A percentile compares a stretch with the other conserved stretches of the same genome.
Evolutionary conservation across 53 echinoderm and acorn worm genomes (phyloP).

Genomic region (Temnopleurus reevesii): DNA sequence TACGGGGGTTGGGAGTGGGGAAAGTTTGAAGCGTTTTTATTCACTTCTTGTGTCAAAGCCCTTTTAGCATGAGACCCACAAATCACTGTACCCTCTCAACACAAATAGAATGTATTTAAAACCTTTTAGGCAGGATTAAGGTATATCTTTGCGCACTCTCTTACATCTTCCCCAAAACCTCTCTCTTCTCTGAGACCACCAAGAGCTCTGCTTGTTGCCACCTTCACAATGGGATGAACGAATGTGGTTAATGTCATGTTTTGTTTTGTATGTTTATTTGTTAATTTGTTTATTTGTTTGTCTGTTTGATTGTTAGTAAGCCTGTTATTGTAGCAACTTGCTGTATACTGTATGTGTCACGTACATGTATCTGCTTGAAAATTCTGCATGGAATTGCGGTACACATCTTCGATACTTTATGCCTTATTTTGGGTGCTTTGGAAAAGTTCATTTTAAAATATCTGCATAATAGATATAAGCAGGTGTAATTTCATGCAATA

Average conservation of each 20-base stretch:
- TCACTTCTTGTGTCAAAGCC: too few species aligned
- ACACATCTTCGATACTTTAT: too few species aligned
- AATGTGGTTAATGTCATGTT: background rate
- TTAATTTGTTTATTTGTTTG: background rate
- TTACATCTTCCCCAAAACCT: background rate
- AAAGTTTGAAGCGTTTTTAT: too few species aligned
- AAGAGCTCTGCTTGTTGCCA: background rate
- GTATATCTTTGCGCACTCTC: background rate
- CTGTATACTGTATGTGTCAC: background rate
- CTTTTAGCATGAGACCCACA: too few species aligned
- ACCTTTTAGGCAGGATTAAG: background rate
- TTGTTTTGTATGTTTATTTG: conserved; percentile 6
- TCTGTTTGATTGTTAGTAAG: background rate
- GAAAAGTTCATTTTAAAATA: too few species aligned
- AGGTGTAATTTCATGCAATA: too few species aligned
- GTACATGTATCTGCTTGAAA: background rate
- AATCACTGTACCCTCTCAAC: too few species aligned
- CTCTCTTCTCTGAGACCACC: background rate
- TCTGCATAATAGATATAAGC: too few species aligned
- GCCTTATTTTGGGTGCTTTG: too few species aligned
- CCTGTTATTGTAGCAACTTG: background rate
- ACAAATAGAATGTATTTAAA: background rate
- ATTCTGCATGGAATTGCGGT: background rate
- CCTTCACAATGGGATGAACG: background rate
- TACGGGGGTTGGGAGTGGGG: too few species aligned